phyloP scores from a whole-genome alignment of 2,888 invertebrate genomes.

The Cataglyphis livida region DNA sequence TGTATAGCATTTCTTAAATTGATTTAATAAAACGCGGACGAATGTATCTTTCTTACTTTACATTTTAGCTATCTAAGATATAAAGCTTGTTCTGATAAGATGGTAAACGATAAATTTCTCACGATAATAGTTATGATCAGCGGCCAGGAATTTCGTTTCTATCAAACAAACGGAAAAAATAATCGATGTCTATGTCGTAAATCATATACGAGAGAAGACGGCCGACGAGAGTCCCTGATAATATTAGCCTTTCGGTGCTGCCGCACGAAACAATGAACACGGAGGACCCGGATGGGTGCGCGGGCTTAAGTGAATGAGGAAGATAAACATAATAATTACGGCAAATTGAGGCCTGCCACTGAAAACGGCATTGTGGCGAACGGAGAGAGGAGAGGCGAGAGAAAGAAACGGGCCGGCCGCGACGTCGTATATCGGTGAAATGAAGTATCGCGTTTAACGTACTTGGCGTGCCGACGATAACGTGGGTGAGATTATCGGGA shows the following conservation, averaged over 20 bases:
- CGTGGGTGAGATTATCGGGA: constrained; percentile 39
- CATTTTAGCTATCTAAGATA: neutral
- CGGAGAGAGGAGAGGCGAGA: constrained; percentile 31
- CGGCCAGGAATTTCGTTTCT: neutral
- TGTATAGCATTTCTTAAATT: neutral
- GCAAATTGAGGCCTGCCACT: constrained; percentile 76
- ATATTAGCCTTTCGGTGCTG: constrained; percentile 31
- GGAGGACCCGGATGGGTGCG: constrained; percentile 57
- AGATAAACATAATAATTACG: constrained; percentile 81
- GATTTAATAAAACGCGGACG: neutral
- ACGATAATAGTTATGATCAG: constrained; percentile 46
- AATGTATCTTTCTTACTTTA: neutral
- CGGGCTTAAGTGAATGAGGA: constrained; percentile 83
- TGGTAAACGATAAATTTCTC: constrained; percentile 3
- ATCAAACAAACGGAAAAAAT: neutral
- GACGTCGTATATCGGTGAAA: constrained; percentile 53
- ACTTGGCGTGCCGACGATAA: constrained; percentile 30
- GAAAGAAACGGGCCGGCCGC: constrained; percentile 21
- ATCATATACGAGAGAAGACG: constrained; percentile 6
- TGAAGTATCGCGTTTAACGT: constrained; percentile 44
- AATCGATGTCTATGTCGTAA: neutral
- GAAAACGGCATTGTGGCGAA: constrained; percentile 65
- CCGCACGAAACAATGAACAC: constrained; percentile 44
- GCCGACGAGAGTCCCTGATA: neutral
- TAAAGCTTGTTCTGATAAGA: neutral